Conservation (phyloP, 2,888 invertebrate species). For the Allolobophora icterica region DNA sequence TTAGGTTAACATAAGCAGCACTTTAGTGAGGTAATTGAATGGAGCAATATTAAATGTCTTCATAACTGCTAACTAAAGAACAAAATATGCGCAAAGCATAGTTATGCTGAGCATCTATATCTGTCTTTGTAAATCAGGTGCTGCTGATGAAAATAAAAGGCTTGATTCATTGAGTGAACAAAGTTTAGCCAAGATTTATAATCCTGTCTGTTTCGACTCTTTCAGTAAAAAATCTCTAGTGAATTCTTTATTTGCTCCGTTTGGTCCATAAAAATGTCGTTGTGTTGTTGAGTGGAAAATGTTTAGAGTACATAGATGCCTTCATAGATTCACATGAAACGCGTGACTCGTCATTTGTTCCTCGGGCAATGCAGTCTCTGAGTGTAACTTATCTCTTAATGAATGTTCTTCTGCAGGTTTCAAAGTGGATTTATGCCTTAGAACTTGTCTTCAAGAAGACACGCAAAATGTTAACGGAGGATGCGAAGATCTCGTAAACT, state of each 20-base stretch:
- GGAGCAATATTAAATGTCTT: no score
- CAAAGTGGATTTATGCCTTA: neutral
- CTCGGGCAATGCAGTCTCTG: neutral
- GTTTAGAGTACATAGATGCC: no score
- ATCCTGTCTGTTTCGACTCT: neutral
- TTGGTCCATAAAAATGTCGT: neutral
- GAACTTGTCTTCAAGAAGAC: slow-evolving; percentile 8
- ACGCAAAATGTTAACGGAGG: neutral
- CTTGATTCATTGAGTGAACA: neutral
- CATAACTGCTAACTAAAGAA: neutral
- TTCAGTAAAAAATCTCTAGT: neutral
- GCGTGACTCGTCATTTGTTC: neutral
- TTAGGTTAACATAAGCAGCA: no score
- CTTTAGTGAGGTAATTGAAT: no score
- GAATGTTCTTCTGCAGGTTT: neutral
- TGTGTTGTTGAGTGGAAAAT: neutral
- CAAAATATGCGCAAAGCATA: neutral
- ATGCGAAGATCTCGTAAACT: neutral
- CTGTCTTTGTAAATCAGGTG: neutral
- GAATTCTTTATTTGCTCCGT: neutral
- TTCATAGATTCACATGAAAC: neutral
- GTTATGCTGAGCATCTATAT: neutral
- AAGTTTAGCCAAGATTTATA: no score
- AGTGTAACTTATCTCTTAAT: neutral
- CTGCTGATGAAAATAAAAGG: neutral